These are phyloP conservation scores for Lagopus leucura DNA, from an alignment of 2,113 vertebrate genomes.

Conservation along the genomic window DNA sequence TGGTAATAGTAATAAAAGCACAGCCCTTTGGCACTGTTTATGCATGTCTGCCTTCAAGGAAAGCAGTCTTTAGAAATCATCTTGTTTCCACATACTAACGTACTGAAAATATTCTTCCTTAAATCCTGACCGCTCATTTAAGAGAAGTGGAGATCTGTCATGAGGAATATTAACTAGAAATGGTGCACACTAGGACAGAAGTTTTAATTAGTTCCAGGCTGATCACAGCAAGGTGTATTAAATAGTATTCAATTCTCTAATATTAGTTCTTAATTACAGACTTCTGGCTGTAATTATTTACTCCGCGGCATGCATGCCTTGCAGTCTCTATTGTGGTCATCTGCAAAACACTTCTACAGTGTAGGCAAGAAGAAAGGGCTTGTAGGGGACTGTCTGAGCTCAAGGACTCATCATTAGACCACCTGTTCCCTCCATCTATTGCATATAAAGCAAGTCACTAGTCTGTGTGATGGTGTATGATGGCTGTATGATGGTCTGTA, in stretches of 20 bases:
- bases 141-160: not conserved
- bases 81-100: not conserved
- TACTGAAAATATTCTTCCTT: not conserved
- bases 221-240: not conserved
- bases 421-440: not conserved
- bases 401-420: not conserved
- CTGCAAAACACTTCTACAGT: not conserved
- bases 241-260: not conserved
- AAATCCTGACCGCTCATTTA: not conserved
- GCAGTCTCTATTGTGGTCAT: not conserved
- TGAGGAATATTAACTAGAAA: not conserved
- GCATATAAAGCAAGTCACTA: not conserved
- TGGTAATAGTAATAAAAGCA: not conserved
- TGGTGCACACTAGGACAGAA: not conserved
- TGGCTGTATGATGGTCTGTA: not conserved
- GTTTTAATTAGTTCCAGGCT: not conserved
- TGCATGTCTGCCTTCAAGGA: accelerated
- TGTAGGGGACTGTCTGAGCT: not conserved
- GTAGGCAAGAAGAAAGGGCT: not conserved
- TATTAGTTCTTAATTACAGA: not conserved
- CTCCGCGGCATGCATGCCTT: not conserved
- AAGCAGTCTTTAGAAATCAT: not conserved
- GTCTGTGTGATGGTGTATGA: not conserved
- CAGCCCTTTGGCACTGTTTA: not conserved
- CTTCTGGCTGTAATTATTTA: not conserved